A percentile compares a stretch with the other conserved stretches of the same genome.
Evolutionary conservation across 1,140 invertebrate genomes (phyloP).

Genomic region (Ridgeia piscesae): DNA sequence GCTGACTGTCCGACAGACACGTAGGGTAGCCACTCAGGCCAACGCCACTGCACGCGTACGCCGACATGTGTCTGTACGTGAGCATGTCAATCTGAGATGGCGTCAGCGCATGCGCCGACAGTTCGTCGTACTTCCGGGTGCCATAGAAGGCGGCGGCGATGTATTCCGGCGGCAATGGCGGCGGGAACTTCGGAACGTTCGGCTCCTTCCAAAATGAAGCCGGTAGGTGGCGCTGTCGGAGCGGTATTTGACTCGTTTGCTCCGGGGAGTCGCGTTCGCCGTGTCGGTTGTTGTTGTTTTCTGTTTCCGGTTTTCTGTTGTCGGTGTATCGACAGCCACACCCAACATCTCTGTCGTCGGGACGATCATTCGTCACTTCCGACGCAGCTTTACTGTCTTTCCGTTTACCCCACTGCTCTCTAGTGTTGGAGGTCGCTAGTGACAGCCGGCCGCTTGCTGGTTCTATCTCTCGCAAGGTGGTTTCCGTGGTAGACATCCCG

Average conservation of each 20-base stretch:
- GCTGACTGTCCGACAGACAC: not conserved
- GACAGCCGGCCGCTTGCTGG: not conserved
- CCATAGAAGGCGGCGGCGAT: not conserved
- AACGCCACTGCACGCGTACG: not conserved
- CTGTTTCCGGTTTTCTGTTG: not conserved
- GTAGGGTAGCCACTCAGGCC: not conserved
- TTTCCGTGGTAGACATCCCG: not conserved
- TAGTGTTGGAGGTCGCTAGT: not conserved
- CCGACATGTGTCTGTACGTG: not conserved
- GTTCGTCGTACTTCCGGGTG: not conserved
- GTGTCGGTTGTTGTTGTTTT: not conserved
- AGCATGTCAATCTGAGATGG: not conserved
- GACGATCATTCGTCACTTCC: not conserved
- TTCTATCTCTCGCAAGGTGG: not conserved
- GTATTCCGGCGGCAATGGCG: not conserved
- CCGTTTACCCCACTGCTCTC: not conserved
- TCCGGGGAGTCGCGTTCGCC: not conserved
- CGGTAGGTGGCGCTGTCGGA: conserved; percentile 6
- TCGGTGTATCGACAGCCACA: not conserved
- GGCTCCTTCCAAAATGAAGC: conserved; percentile 14
- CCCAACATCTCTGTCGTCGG: not conserved
- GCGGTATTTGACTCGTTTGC: not conserved
- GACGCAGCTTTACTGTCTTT: not conserved
- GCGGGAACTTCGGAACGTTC: not conserved
- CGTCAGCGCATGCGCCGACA: not conserved